These are phyloP conservation scores for Echinarachnius parma DNA, from an alignment of 53 echinoderm and acorn worm genomes.

Conservation along the genomic window DNA sequence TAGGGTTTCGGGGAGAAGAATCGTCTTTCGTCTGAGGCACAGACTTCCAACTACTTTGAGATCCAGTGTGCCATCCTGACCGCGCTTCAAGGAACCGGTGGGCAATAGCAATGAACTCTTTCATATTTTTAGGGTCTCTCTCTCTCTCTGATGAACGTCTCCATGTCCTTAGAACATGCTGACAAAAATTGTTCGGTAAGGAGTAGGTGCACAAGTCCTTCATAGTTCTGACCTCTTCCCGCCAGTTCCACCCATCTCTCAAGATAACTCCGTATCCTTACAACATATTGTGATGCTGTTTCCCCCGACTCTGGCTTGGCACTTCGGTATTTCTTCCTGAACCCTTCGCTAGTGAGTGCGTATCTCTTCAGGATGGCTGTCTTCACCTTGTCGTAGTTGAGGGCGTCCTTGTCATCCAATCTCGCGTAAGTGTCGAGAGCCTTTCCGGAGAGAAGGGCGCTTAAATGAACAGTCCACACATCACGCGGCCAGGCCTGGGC, in stretches of 20 bases:
- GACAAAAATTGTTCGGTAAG: neutral
- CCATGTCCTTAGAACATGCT: constrained; percentile 1
- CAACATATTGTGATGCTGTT: constrained; percentile 8
- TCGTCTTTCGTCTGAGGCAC: neutral
- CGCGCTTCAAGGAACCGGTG: constrained; percentile 1
- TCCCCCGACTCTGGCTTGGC: constrained; percentile 17
- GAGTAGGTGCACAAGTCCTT: neutral
- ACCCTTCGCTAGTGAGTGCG: constrained; percentile 11
- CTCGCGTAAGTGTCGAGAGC: constrained; percentile 27
- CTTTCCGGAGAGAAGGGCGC: constrained; percentile 40
- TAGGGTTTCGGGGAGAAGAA: neutral
- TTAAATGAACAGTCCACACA: constrained; percentile 30
- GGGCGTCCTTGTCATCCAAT: neutral
- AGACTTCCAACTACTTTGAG: neutral
- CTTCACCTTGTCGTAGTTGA: constrained; percentile 14
- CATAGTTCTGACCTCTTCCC: constrained; percentile 9
- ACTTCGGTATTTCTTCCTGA: constrained; percentile 10
- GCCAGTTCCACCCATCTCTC: constrained; percentile 3
- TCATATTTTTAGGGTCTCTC: neutral
- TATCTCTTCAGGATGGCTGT: constrained; percentile 10
- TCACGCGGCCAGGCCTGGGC: constrained; percentile 6
- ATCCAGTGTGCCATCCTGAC: neutral
- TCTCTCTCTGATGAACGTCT: constrained; percentile 11
- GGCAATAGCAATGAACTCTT: neutral
- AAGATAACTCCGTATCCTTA: constrained; percentile 3